These are phyloP conservation scores for Hippocampus mohnikei DNA, from an alignment of 2,113 vertebrate species.

Conservation along the genomic window DNA sequence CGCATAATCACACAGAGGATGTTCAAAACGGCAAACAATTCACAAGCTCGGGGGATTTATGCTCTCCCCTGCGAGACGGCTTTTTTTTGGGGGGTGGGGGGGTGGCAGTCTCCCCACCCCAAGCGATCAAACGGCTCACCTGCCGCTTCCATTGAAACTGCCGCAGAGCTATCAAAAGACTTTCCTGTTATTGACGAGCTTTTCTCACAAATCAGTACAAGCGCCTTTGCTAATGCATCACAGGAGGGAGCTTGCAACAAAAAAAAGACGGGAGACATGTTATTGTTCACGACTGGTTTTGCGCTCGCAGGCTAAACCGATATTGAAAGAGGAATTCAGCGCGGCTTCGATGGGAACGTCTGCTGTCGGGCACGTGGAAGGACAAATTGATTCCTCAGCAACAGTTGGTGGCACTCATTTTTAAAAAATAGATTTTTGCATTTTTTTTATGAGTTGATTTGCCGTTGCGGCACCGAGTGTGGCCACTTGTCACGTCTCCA, in stretches of 20 bases:
- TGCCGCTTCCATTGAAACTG: neutral
- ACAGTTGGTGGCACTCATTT: neutral
- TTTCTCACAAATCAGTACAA: neutral
- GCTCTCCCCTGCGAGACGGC: neutral
- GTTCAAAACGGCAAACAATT: neutral
- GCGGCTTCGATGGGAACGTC: neutral
- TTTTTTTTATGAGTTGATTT: too few species aligned
- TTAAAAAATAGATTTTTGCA: neutral
- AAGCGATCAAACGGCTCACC: constrained; percentile 7
- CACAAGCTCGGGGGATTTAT: neutral
- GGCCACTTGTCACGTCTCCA: neutral
- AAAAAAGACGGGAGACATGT: neutral
- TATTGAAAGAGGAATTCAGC: neutral
- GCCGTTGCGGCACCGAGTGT: neutral
- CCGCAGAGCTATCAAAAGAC: neutral
- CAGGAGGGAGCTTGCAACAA: neutral
- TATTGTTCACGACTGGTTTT: neutral
- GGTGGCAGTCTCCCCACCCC: neutral
- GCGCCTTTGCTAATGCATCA: neutral
- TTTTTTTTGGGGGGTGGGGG: too few species aligned
- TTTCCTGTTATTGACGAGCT: neutral
- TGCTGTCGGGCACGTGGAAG: neutral
- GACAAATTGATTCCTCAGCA: constrained; percentile 1
- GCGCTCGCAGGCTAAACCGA: neutral
- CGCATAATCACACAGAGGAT: neutral